phyloP scores from a whole-genome alignment of 2,888 invertebrate genomes.

The Hypsopygia costalis region DNA sequence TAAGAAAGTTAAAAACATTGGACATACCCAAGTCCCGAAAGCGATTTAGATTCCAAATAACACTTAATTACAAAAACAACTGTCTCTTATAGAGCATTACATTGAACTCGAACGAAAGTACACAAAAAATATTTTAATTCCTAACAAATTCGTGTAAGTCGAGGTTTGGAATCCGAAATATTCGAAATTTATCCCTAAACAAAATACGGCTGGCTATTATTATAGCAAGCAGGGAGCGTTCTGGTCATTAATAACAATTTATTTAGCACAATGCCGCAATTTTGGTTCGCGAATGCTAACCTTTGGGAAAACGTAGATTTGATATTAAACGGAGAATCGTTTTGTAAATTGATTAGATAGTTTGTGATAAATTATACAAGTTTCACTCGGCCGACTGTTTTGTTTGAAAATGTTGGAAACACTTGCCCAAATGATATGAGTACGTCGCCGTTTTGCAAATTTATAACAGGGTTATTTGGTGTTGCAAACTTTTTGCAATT shows the following conservation, averaged over 20 bases:
- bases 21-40: too few relatives aligned
- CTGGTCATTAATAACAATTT: conserved; percentile 78
- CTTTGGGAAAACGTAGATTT: conserved; percentile 72
- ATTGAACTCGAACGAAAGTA: neutral
- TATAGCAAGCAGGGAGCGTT: conserved; percentile 62
- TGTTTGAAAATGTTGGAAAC: conserved; percentile 16
- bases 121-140: conserved; percentile 3
- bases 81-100: neutral
- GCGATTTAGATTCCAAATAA: neutral
- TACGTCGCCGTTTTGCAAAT: neutral
- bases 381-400: conserved; percentile 38
- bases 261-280: conserved; percentile 74
- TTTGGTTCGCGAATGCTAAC: conserved; percentile 62
- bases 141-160: conserved; percentile 25
- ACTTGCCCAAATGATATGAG: conserved; percentile 6
- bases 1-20: too few relatives aligned
- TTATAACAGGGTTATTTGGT: neutral
- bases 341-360: conserved; percentile 74
- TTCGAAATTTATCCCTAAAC: conserved; percentile 54
- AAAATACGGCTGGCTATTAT: conserved; percentile 62
- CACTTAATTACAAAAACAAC: neutral
- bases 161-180: conserved; percentile 37
- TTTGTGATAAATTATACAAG: conserved; percentile 64
- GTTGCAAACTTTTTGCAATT: neutral
- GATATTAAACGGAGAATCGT: conserved; percentile 66